Percentiles rank a stretch among this genome's conserved stretches.
These are phyloP conservation scores for Dicerorhinus sumatrensis DNA, from an alignment of 2,113 vertebrate genomes.

Conservation along the genomic window DNA sequence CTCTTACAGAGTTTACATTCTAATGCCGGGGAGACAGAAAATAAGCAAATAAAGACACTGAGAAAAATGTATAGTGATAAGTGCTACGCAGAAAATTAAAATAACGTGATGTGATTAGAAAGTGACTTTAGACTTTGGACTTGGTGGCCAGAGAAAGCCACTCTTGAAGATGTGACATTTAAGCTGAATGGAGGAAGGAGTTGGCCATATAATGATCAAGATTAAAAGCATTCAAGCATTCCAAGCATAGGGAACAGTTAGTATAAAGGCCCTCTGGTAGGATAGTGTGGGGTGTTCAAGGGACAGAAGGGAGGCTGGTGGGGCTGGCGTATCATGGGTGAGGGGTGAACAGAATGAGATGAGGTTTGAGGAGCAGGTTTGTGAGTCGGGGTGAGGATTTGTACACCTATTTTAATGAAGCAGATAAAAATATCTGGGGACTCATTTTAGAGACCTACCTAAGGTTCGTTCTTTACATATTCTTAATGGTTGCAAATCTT, in stretches of 20 bases:
- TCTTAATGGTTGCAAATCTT: slow-evolving; percentile 57
- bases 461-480: neutral
- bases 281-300: neutral
- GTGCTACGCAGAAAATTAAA: neutral
- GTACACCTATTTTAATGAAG: neutral
- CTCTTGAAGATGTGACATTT: neutral
- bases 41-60: neutral
- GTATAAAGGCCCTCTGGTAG: neutral
- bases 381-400: neutral
- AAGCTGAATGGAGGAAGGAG: neutral
- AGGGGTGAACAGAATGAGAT: neutral
- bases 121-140: neutral
- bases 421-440: slow-evolving; percentile 29
- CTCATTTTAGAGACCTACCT: neutral
- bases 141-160: neutral
- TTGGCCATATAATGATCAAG: neutral
- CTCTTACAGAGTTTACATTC: neutral
- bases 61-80: neutral
- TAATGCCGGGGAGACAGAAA: neutral
- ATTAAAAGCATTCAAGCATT: neutral
- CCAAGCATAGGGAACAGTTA: neutral
- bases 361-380: neutral
- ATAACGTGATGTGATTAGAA: neutral
- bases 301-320: neutral
- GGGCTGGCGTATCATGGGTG: neutral